A percentile compares a stretch with the other conserved stretches of the same genome.
Evolutionary conservation across 2,888 invertebrate genomes (phyloP).

Genomic region (Buathra laborator): DNA sequence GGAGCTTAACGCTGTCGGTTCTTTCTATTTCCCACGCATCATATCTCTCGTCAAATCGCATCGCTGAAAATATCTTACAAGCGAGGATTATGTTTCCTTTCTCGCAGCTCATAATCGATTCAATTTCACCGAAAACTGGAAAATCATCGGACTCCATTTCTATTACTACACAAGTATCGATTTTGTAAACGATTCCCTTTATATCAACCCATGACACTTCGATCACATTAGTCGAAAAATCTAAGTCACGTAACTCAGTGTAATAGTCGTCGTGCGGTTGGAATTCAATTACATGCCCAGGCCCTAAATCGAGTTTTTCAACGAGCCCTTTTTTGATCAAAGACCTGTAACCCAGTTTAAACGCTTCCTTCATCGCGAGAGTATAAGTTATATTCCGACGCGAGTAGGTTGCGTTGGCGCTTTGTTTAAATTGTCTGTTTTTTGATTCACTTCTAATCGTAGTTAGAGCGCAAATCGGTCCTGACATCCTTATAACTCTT

Average conservation of each 20-base stretch:
- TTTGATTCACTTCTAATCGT: no score
- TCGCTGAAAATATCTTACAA: slow-evolving; percentile 12
- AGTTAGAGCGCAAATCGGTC: no score
- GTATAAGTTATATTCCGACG: no score
- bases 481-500: no score
- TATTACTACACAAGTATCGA: slow-evolving; percentile 12
- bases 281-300: not conserved
- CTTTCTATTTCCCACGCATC: slow-evolving; percentile 14
- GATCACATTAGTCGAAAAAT: not conserved
- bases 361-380: no score
- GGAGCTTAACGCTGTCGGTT: not conserved
- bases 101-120: slow-evolving; percentile 7
- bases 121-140: slow-evolving; percentile 15
- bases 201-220: slow-evolving; percentile 14
- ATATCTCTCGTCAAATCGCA: slow-evolving; percentile 1
- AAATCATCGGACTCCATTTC: not conserved
- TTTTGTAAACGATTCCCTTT: slow-evolving; percentile 21
- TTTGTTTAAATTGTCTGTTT: no score
- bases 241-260: not conserved
- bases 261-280: not conserved
- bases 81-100: slow-evolving; percentile 18
- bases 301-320: slow-evolving; percentile 1
- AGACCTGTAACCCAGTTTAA: slow-evolving; percentile 2
- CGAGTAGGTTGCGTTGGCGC: no score
- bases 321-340: slow-evolving; percentile 24